Evolutionary conservation across 2,797 vertebrate genomes (phyloP).

Genomic region (Helicolenus hilgendorfi): DNA sequence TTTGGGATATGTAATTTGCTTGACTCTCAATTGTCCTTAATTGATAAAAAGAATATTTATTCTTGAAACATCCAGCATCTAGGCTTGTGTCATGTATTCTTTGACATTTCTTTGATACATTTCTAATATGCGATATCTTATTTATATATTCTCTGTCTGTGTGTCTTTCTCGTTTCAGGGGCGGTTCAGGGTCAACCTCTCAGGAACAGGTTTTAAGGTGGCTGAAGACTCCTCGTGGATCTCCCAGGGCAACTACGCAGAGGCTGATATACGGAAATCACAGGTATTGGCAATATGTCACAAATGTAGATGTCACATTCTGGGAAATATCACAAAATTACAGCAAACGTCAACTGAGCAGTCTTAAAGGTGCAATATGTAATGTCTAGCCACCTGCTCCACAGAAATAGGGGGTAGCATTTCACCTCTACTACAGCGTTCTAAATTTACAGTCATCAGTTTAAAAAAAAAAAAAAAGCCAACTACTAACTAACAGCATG

Average conservation of each 20-base stretch:
- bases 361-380: neutral
- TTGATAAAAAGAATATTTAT: neutral
- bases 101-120: neutral
- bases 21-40: neutral
- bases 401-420: too few relatives aligned
- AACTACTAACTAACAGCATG: too few relatives aligned
- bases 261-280: slow-evolving; percentile 94
- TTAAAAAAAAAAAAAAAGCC: too few relatives aligned
- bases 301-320: neutral
- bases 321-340: neutral
- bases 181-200: slow-evolving; percentile 95
- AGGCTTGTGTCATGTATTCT: neutral
- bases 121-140: neutral
- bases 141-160: neutral
- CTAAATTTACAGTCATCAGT: too few relatives aligned
- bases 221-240: slow-evolving; percentile 92
- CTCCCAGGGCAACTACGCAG: slow-evolving; percentile 95
- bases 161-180: slow-evolving; percentile 85
- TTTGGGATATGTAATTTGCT: neutral
- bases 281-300: slow-evolving; percentile 80
- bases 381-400: too few relatives aligned
- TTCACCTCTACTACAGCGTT: too few relatives aligned
- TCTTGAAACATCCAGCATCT: neutral
- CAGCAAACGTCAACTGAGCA: neutral
- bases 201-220: slow-evolving; percentile 94